phyloP scores from a whole-genome alignment of 2,888 invertebrate genomes.

The Syritta pipiens region DNA sequence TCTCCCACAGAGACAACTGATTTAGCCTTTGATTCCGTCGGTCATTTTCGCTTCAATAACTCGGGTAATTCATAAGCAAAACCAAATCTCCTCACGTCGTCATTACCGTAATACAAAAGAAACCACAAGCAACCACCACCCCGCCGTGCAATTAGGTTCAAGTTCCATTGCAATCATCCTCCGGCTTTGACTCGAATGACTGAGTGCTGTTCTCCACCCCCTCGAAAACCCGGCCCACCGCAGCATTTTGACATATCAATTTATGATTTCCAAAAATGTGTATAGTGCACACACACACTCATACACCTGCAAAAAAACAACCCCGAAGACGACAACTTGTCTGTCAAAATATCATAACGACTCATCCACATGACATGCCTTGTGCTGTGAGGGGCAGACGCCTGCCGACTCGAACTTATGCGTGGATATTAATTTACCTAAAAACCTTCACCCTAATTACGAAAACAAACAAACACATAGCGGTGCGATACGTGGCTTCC shows the following conservation, averaged over 20 bases:
- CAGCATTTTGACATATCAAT: conserved; percentile 56
- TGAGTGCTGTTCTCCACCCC: background rate
- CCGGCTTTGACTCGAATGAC: conserved; percentile 8
- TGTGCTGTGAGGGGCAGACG: conserved; percentile 13
- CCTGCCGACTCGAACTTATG: conserved; percentile 47
- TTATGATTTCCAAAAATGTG: conserved; percentile 50
- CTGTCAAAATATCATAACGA: conserved; percentile 67
- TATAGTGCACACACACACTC: background rate
- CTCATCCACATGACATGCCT: conserved; percentile 61
- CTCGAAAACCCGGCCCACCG: background rate
- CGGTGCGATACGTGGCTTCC: too few relatives aligned
- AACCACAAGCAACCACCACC: conserved; percentile 29
- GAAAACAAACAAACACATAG: conserved; percentile 62
- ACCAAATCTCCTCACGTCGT: background rate
- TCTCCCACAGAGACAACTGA: too few relatives aligned
- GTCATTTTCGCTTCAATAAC: too few relatives aligned
- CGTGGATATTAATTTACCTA: conserved; percentile 66
- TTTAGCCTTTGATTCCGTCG: too few relatives aligned
- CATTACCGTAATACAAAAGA: background rate
- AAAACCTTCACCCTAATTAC: conserved; percentile 65
- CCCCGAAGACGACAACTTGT: conserved; percentile 48
- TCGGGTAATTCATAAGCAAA: too few relatives aligned
- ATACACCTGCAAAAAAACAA: background rate
- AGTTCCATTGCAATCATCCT: conserved; percentile 24
- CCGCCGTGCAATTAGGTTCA: conserved; percentile 23